Percentiles rank a stretch among this genome's conserved stretches.
These are phyloP conservation scores for Helarctos malayanus DNA, from an alignment of 2,797 vertebrate genomes.

Conservation along the genomic window DNA sequence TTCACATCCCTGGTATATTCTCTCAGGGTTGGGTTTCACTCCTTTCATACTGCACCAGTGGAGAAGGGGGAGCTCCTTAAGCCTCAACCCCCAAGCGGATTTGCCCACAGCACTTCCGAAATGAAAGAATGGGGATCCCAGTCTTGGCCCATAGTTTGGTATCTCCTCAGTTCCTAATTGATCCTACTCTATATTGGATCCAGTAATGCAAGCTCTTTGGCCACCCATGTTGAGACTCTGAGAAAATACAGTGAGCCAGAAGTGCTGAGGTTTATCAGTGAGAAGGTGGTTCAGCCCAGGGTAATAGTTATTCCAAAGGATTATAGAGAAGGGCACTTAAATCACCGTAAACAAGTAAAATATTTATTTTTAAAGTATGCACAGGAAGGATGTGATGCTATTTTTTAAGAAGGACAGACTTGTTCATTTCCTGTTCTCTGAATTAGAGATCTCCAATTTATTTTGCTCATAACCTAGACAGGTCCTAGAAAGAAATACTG, in stretches of 20 bases:
- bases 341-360: conserved; percentile 71
- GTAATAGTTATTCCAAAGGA: conserved; percentile 54
- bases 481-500: conserved; percentile 21
- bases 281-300: conserved; percentile 41
- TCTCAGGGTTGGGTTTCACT: not conserved
- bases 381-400: conserved; percentile 75
- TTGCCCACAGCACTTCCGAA: not conserved
- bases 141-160: not conserved
- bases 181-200: not conserved
- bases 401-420: conserved; percentile 71
- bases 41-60: not conserved
- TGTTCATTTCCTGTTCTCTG: conserved; percentile 73
- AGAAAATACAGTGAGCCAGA: not conserved
- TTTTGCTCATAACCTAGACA: conserved; percentile 37
- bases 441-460: conserved; percentile 32
- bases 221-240: conserved; percentile 70
- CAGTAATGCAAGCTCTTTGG: not conserved
- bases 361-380: conserved; percentile 78
- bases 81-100: not conserved
- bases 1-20: not conserved
- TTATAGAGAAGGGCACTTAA: conserved; percentile 67
- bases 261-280: conserved; percentile 29
- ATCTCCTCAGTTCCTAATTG: not conserved
- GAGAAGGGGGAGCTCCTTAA: not conserved
- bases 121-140: not conserved